Evolutionary conservation across 2,113 vertebrate species (phyloP), one percentile per base, ranked within the genome.

Genomic region (Rhineura floridana): DNA sequence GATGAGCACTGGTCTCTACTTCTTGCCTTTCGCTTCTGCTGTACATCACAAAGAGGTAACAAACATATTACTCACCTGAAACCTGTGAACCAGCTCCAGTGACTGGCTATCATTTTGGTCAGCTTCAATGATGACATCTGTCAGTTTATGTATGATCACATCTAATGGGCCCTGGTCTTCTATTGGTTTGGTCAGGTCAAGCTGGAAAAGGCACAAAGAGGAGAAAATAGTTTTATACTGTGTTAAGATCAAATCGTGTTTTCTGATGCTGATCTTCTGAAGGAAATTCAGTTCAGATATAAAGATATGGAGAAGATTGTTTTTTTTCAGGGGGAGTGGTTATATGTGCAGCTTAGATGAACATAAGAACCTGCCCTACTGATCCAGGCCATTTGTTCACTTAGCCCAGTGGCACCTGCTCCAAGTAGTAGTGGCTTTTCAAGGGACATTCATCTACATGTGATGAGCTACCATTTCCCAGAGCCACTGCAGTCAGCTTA

Each of bases 81-180:
- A 98, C 91, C 98, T 97, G n/a, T 99, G 98, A 85, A 99, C 98
- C 94, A 99, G 92, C 93, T 98, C 96, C 94, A 98, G 96, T 5
- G 98, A 97, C 96, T 99, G 98, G 69, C 97, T 98, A 93, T 99
- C 98, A 12, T 99, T 99, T 97, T 99, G 99, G 95, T 99, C 98
- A 0, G 99, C 99, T 96, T 99, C 99, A 39, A 99, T 97, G 93
- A 99, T 99, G 92, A 99, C 97, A 92, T 99, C 99, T 0, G 99
- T 99, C 96, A 99, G 97, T 95, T 99, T 99, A 97, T 99, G 99
- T 95, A 99, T 99, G 95, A 99, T 99, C 94, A 99, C 98, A 42
- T 99, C 98, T 95, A 99, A 96, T 3, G 98, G 99, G 4, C 99
- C 99, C 93, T 99, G 99, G 78, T 99, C 98, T 96, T 99, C 99